phyloP scores from a whole-genome alignment of 2,888 invertebrate genomes.

The Lepetodrilus schrolli region DNA sequence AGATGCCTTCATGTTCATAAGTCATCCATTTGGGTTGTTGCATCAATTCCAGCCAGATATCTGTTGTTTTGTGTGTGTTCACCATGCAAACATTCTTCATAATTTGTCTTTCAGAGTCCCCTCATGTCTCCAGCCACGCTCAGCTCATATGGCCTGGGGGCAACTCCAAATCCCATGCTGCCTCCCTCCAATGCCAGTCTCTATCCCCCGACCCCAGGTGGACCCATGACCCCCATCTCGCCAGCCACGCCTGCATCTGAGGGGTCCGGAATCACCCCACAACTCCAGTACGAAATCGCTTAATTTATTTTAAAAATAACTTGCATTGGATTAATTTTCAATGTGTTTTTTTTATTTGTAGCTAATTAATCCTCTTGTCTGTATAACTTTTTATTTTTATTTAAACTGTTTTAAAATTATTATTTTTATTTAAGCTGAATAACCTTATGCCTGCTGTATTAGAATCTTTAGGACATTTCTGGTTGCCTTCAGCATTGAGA shows the following conservation, averaged over 20 bases:
- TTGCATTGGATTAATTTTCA: too few species aligned
- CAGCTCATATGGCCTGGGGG: conserved; percentile 56
- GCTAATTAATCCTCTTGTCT: too few species aligned
- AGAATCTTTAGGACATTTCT: too few species aligned
- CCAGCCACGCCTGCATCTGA: conserved; percentile 81
- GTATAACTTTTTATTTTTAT: too few species aligned
- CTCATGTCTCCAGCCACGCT: conserved; percentile 65
- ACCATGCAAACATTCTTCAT: background rate
- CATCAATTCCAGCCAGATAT: background rate
- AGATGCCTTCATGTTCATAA: too few species aligned
- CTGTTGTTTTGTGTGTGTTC: background rate
- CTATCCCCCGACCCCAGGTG: conserved; percentile 80
- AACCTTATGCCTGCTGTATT: too few species aligned
- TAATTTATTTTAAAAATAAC: too few species aligned
- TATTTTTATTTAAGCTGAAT: too few species aligned
- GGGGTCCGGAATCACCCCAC: conserved; percentile 94
- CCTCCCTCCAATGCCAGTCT: conserved; percentile 69
- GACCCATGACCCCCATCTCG: conserved; percentile 81
- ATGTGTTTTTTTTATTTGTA: too few species aligned
- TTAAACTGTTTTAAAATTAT: too few species aligned
- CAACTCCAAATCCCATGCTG: conserved; percentile 62
- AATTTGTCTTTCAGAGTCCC: conserved; percentile 57
- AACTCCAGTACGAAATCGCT: conserved; percentile 93
- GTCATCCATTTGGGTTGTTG: background rate
- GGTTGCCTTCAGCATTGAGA: too few species aligned